Evolutionary conservation across 2,888 invertebrate species (phyloP).

Genomic region (Graphium colonna): DNA sequence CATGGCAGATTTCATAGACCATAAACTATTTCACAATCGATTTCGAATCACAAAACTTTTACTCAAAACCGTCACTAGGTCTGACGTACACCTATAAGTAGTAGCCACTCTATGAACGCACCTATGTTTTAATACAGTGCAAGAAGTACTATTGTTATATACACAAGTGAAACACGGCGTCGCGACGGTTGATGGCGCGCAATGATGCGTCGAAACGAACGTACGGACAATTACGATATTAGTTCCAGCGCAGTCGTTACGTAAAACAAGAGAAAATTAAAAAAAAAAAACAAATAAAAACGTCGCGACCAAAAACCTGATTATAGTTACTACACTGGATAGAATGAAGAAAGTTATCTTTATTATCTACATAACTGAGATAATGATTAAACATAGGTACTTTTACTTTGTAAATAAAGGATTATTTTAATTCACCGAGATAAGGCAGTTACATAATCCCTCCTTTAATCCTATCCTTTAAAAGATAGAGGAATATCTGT

Average conservation of each 20-base stretch:
- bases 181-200: slow-evolving; percentile 38
- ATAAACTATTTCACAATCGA: not conserved
- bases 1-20: not conserved
- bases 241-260: not conserved
- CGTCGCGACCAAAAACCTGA: not conserved
- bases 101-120: not conserved
- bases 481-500: no score
- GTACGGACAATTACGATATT: slow-evolving; percentile 30
- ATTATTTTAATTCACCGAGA: not conserved
- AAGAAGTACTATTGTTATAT: not conserved
- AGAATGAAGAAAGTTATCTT: not conserved
- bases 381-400: no score
- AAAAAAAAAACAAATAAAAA: not conserved
- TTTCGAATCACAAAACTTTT: not conserved
- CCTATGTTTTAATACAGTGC: not conserved
- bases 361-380: not conserved
- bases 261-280: not conserved
- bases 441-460: no score
- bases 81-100: not conserved
- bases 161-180: slow-evolving; percentile 22
- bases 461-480: no score
- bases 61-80: not conserved
- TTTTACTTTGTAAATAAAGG: not conserved
- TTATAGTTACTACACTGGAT: not conserved
- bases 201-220: slow-evolving; percentile 37